Evolutionary conservation across 2,113 vertebrate species (phyloP), one percentile per base, ranked within the genome.

Genomic region (Periophthalmodon schlosseri): DNA sequence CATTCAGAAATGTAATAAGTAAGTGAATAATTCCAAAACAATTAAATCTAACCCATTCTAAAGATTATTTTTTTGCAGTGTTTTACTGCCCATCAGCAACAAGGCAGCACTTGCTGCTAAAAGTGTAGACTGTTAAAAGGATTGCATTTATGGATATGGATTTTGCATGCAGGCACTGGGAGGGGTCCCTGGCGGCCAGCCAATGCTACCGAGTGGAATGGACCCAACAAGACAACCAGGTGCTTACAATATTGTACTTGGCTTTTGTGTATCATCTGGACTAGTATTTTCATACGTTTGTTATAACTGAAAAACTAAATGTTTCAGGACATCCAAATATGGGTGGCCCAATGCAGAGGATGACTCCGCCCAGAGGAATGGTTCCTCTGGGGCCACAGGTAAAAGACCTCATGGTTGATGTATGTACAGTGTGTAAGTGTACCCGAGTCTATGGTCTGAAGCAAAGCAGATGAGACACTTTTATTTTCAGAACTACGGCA

Each of bases 271-370:
- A 20, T 65, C 33, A 65, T 39, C 16, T 63, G n/a, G 21, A 15
- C 58, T 56, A 18, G 7, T 36, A n/a, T 16, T 34, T 33, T 63
- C 33, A 36, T 3, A 12, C n/a, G 5, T 65, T 39, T 16, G 16
- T 64, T 14, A 20, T 65, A 44, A 65, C 44, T 72, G 66, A 13
- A 54, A 50, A 58, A 56, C 5, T 56, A 61, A 86, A 73, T 73
- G 74, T 91, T 77, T 63, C 84, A 99, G 98, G 96, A 74, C 97
- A 99, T 94, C 96, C 96, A 87, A 97, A 95, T 85, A 99, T 99
- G 96, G 97, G 95, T 65, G 97, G 98, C 56, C 96, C 98, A 2
- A 98, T 99, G 96, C 98, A 99, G 91, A 94, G 98, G 91, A 99
- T 99, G 97, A 98, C 96, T 80, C 95, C 96, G 78, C 97, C 97